These are phyloP conservation scores for Pristionchus exspectatus DNA, from an alignment of 2,888 invertebrate species.

Conservation along the genomic window DNA sequence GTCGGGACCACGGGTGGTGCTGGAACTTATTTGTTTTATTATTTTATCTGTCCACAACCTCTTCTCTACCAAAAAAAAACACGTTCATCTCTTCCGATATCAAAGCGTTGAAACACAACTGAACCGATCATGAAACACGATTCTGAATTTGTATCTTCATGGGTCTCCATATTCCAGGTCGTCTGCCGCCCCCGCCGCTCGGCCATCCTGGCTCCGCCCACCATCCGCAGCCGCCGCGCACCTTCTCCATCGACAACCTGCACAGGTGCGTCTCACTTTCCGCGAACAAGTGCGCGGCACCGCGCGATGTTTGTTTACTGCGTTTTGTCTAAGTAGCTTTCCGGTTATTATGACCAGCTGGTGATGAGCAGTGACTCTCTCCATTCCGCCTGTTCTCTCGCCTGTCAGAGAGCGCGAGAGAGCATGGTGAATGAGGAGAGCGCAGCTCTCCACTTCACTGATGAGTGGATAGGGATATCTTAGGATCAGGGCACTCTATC, in stretches of 20 bases:
- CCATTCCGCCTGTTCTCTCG: background rate
- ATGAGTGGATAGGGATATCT: constrained; percentile 24
- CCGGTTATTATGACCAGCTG: background rate
- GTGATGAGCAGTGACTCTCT: background rate
- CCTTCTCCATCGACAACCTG: constrained; percentile 54
- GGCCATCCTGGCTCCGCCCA: constrained; percentile 18
- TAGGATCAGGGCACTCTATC: background rate
- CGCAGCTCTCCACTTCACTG: background rate
- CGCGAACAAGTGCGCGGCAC: background rate
- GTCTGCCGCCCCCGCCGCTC: constrained; percentile 14
- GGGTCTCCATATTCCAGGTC: background rate
- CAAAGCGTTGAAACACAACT: background rate
- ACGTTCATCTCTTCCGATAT: background rate
- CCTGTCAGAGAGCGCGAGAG: background rate
- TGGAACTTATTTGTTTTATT: too few species aligned
- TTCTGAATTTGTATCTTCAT: background rate
- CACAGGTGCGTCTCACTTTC: constrained; percentile 32
- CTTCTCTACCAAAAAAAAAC: too few species aligned
- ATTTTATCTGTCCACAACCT: too few species aligned
- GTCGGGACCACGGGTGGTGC: background rate
- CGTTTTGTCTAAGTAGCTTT: constrained; percentile 31
- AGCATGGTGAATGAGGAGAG: background rate
- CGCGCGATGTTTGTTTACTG: constrained; percentile 37
- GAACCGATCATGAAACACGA: too few species aligned
- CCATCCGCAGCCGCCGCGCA: constrained; percentile 1